Base-by-base conservation (phyloP, 2,888 invertebrate species). In the Mythimna loreyi region DNA sequence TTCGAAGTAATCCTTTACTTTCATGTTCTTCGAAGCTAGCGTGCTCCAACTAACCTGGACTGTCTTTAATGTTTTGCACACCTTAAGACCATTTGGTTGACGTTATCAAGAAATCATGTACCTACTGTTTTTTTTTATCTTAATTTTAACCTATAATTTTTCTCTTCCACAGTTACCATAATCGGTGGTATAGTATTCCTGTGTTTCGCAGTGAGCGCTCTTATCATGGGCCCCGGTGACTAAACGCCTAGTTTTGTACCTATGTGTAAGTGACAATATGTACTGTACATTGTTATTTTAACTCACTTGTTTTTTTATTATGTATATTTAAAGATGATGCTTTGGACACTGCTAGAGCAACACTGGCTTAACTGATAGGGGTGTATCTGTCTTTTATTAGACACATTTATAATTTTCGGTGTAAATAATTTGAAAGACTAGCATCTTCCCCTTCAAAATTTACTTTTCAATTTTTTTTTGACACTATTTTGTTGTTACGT, bases 131-230 rank as follows among this genome's bases (percentile, higher is more conserved):
- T 45, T 19, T 45, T 45, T 1, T 45, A 40, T n/a, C 7, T 23
- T 50, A 21, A 23, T 53, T 60, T 58, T 61, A 58, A 50, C 21
- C 21, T 55, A 16, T 52, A n/a, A 68, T 70, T 86, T 85, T 82
- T 89, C 86, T 89, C 90, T 85, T 89, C 97, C 97, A 79, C 97
- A 99, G 99, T 99, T 76, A 99, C 99, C 67, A 97, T 99, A 87
- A 98, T 99, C 87, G 99, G 99, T 84, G 99, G 99, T 88, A 94
- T 99, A 66, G 99, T 99, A 84, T 99, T 99, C 96, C 96, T 99
- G 75, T 94, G 99, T 80, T 99, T 99, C 95, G 99, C 99, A 0
- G 93, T 99, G 67, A 99, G 99, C 77, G 98, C 99, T 8, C 96
- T 99, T 61, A 97, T 99, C 91, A 97, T 99, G 84, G 98, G 97